Evolutionary conservation across 2,888 invertebrate genomes (phyloP), one percentile per base, ranked within the genome.

Genomic region (Oeneis ivallda): DNA sequence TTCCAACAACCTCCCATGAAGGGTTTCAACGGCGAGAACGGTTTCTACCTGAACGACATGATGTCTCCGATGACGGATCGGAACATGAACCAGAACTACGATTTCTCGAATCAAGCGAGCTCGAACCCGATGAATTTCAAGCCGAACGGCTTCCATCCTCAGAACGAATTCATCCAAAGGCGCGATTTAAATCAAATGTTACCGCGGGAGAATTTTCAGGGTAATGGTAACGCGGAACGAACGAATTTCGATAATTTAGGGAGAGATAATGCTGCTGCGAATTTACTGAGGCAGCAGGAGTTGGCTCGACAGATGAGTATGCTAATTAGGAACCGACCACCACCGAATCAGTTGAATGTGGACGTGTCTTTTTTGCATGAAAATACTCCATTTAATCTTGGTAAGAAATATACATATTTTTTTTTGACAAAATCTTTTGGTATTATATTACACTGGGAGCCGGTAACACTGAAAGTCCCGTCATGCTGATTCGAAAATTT

Each of bases 301-400:
- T 71, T 91, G 61, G 89, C 89, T 5, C 74, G 90, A 6, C 92
- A 91, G 63, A 90, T 92, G 92, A 85, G 80, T 47, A 60, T 91
- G 67, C 72, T 92, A 13, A 90, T 91, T 83, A 80, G 90, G 65
- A 90, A 81, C 70, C 76, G 88, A 52, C 90, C 88, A 0, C 90
- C 89, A 8, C 87, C 89, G 0, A 90, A 85, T 67, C 90, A 79
- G 59, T 70, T 92, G 66, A 92, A 92, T 53, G 89, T 92, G 0
- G 92, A 91, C 57, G 92, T 92, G 2, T 87, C 88, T 1, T 91
- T 89, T 70, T 69, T 92, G 61, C 92, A 90, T 62, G 92, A 92
- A 64, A 89, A 87, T 63, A 78, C 85, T 59, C 89, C 86, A 15
- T 90, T 86, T 70, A 90, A 89, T 72, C 77, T 91, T 53, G 89